These are phyloP conservation scores for Alectoris magna DNA, from an alignment of 2,797 vertebrate genomes.

Conservation along the genomic window DNA sequence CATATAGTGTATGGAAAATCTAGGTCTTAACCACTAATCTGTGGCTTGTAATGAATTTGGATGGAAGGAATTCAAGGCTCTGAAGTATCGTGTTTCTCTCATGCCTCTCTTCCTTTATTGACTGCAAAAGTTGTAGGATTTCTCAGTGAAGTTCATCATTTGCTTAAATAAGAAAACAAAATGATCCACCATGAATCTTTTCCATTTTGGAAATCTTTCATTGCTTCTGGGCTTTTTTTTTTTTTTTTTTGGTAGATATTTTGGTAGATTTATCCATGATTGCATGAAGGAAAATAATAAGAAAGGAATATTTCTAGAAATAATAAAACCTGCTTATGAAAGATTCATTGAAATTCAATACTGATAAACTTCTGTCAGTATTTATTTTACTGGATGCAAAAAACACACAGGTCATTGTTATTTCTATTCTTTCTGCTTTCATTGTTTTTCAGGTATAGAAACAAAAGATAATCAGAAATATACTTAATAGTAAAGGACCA, in stretches of 20 bases:
- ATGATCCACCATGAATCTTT: background rate
- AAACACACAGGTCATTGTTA: background rate
- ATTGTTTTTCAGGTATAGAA: background rate
- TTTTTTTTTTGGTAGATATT: background rate
- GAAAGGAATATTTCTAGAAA: background rate
- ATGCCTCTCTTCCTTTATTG: background rate
- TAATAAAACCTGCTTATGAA: background rate
- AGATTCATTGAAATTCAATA: background rate
- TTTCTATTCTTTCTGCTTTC: background rate
- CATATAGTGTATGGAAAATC: constrained; percentile 23
- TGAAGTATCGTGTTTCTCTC: constrained; percentile 28
- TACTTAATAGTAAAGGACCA: background rate
- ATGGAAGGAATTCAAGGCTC: constrained; percentile 58
- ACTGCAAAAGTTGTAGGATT: background rate
- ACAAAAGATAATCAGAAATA: background rate
- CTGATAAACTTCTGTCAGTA: background rate
- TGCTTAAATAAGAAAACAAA: background rate
- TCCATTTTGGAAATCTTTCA: background rate
- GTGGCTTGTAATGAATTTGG: constrained; percentile 40
- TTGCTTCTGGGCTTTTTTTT: background rate
- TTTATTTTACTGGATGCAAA: background rate
- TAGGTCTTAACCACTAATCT: constrained; percentile 40
- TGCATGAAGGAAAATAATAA: background rate
- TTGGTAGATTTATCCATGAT: background rate
- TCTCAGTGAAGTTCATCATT: background rate